phyloP scores from a whole-genome alignment of 1,140 invertebrate genomes.

The Acromyrmex echinatior region DNA sequence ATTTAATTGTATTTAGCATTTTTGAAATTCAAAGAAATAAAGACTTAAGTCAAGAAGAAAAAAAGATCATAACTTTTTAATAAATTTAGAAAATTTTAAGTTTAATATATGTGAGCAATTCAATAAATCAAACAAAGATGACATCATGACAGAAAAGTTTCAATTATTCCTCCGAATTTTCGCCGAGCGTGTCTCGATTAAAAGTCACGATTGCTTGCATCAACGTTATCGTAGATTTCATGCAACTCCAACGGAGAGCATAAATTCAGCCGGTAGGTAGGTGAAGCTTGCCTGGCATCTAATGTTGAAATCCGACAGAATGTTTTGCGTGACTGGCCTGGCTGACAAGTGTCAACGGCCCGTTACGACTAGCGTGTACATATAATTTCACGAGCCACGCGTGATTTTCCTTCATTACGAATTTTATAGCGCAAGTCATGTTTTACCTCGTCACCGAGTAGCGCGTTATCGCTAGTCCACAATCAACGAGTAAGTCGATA shows the following conservation, averaged over 20 bases:
- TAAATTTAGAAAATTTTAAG: background rate
- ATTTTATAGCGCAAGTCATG: constrained; percentile 10
- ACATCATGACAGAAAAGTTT: background rate
- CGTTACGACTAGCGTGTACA: constrained; percentile 8
- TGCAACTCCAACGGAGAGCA: constrained; percentile 32
- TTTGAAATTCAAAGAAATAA: background rate
- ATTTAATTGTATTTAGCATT: background rate
- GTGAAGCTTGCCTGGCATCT: constrained; percentile 9
- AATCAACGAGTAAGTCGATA: background rate
- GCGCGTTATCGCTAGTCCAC: background rate
- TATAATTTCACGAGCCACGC: constrained; percentile 22
- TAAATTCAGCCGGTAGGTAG: constrained; percentile 65
- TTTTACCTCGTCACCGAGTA: background rate
- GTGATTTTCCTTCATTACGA: constrained; percentile 25
- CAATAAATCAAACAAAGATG: background rate
- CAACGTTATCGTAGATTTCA: constrained; percentile 69
- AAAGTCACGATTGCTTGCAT: constrained; percentile 67
- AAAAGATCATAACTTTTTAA: background rate
- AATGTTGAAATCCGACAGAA: constrained; percentile 62
- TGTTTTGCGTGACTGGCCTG: constrained; percentile 72
- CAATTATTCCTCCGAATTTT: constrained; percentile 22
- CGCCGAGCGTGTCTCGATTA: background rate
- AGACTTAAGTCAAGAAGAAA: background rate
- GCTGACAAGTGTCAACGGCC: constrained; percentile 62
- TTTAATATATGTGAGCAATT: background rate